A percentile compares a stretch with the other conserved stretches of the same genome.
Evolutionary conservation across 1,140 invertebrate genomes (phyloP).

Genomic region (Diorhabda sublineata): DNA sequence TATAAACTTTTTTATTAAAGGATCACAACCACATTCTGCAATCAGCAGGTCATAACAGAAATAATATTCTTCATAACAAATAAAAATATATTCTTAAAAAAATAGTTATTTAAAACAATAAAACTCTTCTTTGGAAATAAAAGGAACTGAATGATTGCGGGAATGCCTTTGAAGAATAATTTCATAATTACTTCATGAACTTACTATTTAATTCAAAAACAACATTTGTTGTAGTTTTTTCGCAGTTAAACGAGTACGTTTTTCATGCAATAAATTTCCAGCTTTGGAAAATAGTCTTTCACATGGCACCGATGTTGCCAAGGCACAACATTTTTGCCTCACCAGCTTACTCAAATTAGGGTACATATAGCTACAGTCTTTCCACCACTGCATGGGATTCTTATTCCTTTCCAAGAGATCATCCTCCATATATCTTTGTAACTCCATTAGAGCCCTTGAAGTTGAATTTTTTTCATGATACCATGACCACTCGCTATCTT

Average conservation of each 20-base stretch:
- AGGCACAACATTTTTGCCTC: conserved; percentile 2
- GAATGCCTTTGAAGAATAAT: too few species aligned
- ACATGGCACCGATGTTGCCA: conserved; percentile 5
- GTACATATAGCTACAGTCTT: background rate
- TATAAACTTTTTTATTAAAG: too few species aligned
- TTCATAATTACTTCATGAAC: too few species aligned
- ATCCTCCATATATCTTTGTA: conserved; percentile 17
- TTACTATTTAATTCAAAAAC: conserved; percentile 13
- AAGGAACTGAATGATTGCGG: too few species aligned
- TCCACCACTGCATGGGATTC: conserved; percentile 8
- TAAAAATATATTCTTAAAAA: too few species aligned
- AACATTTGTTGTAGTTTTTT: conserved; percentile 7
- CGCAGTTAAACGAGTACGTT: background rate
- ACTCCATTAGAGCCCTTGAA: conserved; percentile 10
- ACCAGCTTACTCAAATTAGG: background rate
- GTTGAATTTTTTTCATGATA: too few species aligned
- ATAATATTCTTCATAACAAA: too few species aligned
- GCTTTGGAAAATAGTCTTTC: conserved; percentile 12
- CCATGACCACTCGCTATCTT: too few species aligned
- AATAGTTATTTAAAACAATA: too few species aligned
- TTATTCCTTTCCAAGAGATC: conserved; percentile 10
- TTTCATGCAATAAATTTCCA: background rate
- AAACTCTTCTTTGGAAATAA: too few species aligned
- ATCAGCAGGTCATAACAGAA: too few species aligned
- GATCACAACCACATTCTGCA: too few species aligned